Evolutionary conservation across 2,113 vertebrate genomes (phyloP).

Genomic region (Phoenicopterus ruber): DNA sequence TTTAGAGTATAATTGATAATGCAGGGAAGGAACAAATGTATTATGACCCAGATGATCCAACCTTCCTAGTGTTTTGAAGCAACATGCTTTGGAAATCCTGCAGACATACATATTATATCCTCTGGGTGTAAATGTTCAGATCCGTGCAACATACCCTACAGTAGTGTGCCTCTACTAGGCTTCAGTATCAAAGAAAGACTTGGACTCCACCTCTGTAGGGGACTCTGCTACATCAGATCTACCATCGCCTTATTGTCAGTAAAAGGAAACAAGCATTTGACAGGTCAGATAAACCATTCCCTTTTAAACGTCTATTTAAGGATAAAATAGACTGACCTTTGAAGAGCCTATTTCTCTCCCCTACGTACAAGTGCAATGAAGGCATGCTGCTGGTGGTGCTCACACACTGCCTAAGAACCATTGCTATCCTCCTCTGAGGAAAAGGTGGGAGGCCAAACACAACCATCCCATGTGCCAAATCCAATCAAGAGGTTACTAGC

Average conservation of each 20-base stretch:
- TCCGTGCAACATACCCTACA: neutral
- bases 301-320: neutral
- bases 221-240: neutral
- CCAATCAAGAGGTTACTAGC: neutral
- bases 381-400: neutral
- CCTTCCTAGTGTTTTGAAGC: neutral
- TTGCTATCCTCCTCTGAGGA: neutral
- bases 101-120: neutral
- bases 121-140: neutral
- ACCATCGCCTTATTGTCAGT: neutral
- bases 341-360: neutral
- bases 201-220: neutral
- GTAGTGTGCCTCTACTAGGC: neutral
- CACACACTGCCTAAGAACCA: neutral
- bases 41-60: neutral
- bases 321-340: neutral
- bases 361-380: neutral
- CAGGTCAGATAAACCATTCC: neutral
- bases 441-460: neutral
- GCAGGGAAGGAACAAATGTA: neutral
- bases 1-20: neutral
- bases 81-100: neutral
- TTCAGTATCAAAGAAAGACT: neutral
- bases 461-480: neutral
- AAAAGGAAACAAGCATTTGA: neutral